Conservation (phyloP, 2,797 vertebrate genomes). For the Amniataba percoides region DNA sequence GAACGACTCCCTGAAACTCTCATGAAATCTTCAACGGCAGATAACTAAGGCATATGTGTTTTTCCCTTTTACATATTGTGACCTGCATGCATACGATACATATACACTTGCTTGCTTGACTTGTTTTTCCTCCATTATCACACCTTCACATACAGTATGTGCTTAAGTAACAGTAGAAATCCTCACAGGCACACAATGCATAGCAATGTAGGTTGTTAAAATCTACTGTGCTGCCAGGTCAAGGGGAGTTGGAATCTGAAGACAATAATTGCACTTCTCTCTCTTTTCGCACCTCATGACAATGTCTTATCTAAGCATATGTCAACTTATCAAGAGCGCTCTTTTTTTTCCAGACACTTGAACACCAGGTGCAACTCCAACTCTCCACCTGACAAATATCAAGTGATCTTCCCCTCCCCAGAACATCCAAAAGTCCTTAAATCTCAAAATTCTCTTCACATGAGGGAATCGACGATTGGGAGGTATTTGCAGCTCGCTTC, state of each 20-base stretch:
- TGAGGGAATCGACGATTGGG: conserved; percentile 66
- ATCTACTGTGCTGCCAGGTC: conserved; percentile 48
- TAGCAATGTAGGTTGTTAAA: conserved; percentile 51
- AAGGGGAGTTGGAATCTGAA: conserved; percentile 41
- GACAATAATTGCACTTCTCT: conserved; percentile 68
- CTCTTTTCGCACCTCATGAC: conserved; percentile 56
- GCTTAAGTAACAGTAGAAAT: conserved; percentile 68
- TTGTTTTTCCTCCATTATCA: conserved; percentile 35
- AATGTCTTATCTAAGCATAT: conserved; percentile 31
- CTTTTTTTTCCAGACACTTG: conserved; percentile 26
- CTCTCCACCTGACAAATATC: conserved; percentile 55
- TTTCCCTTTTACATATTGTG: conserved; percentile 75
- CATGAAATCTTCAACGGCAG: conserved; percentile 59
- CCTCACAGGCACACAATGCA: conserved; percentile 54
- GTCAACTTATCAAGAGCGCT: conserved; percentile 55
- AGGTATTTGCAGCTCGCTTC: conserved; percentile 55
- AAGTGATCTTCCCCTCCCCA: conserved; percentile 60
- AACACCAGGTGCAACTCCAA: conserved; percentile 41
- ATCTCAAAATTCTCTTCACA: conserved; percentile 51
- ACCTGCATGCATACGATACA: conserved; percentile 72
- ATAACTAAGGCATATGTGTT: conserved; percentile 65
- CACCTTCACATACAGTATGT: conserved; percentile 63
- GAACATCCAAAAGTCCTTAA: conserved; percentile 58
- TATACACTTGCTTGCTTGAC: conserved; percentile 54
- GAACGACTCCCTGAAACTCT: conserved; percentile 54